Evolutionary conservation across 2,797 vertebrate species (phyloP).

Genomic region (Coregonus sp.): DNA sequence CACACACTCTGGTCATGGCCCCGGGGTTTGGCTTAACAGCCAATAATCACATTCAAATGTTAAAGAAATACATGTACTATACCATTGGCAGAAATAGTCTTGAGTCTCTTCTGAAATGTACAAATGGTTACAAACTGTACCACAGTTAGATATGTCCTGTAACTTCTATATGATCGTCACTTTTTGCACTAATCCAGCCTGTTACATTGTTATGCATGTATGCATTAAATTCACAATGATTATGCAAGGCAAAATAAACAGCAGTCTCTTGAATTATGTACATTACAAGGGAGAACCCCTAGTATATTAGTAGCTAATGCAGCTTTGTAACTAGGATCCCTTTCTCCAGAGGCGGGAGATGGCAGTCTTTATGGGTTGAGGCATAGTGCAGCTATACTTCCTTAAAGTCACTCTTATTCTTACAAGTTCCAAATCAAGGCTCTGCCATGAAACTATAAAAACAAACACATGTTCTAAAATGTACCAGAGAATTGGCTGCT

Average conservation of each 20-base stretch:
- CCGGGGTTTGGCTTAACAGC: conserved; percentile 55
- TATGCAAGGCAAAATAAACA: conserved; percentile 70
- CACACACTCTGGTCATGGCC: conserved; percentile 42
- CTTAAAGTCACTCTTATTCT: background rate
- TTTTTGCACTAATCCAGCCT: background rate
- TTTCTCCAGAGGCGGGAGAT: conserved; percentile 56
- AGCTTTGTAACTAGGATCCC: conserved; percentile 38
- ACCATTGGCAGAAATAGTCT: conserved; percentile 58
- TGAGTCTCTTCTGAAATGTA: too few species aligned
- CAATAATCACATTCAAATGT: conserved; percentile 67
- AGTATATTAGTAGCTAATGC: conserved; percentile 27
- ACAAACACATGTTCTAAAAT: conserved; percentile 27
- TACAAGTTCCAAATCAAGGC: background rate
- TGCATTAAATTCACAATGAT: conserved; percentile 57
- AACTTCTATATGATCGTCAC: conserved; percentile 36
- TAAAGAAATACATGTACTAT: conserved; percentile 64
- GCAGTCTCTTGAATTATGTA: conserved; percentile 66
- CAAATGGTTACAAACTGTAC: too few species aligned
- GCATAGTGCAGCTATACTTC: conserved; percentile 46
- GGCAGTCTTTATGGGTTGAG: conserved; percentile 63
- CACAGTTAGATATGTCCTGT: conserved; percentile 1
- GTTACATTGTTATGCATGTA: conserved; percentile 16
- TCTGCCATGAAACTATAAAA: conserved; percentile 30
- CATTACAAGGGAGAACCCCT: conserved; percentile 53
- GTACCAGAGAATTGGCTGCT: background rate